These are phyloP conservation scores for Sarcophilus harrisii DNA, from an alignment of 2,797 vertebrate species.

Conservation along the genomic window DNA sequence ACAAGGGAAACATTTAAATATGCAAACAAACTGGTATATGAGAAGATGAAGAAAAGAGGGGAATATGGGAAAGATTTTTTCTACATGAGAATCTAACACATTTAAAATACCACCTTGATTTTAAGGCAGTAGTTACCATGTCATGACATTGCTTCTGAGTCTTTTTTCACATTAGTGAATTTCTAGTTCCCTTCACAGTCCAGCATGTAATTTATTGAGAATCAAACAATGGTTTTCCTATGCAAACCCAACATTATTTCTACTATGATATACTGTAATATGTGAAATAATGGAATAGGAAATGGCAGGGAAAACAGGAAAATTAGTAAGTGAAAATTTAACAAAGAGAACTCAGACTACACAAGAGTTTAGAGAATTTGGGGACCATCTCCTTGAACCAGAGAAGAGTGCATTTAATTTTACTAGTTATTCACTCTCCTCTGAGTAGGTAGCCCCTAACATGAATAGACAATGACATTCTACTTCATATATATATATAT, in stretches of 20 bases:
- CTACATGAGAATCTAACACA: not conserved
- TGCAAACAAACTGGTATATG: not conserved
- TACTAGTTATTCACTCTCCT: not conserved
- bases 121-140: not conserved
- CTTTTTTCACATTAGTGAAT: not conserved
- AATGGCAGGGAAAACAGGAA: not conserved
- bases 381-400: not conserved
- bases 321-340: not conserved
- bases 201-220: not conserved
- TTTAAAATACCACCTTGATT: not conserved
- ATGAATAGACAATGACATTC: not conserved
- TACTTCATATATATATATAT: not conserved
- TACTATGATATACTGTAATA: not conserved
- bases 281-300: not conserved
- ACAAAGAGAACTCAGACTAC: not conserved
- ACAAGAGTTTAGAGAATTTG: not conserved
- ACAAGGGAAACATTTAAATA: not conserved
- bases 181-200: not conserved
- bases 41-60: not conserved
- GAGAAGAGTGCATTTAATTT: not conserved
- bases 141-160: not conserved
- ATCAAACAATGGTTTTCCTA: not conserved
- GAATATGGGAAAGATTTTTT: not conserved
- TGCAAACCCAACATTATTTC: not conserved
- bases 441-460: not conserved